phyloP scores from a whole-genome alignment of 2,113 vertebrate genomes.

The Xenopus borealis region DNA sequence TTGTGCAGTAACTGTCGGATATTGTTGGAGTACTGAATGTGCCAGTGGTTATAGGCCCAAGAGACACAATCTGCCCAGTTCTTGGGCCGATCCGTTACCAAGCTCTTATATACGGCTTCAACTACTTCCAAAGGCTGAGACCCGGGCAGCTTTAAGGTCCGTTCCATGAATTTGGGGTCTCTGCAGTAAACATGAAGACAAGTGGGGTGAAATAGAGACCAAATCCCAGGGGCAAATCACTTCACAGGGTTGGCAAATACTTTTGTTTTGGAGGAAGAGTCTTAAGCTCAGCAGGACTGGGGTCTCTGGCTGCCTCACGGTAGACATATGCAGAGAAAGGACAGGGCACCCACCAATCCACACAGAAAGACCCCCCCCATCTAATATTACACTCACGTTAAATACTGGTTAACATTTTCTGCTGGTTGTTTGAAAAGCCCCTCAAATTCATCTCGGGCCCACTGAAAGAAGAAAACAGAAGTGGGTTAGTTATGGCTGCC shows the following conservation, averaged over 20 bases:
- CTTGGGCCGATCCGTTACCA: conserved; percentile 79
- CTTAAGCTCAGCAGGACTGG: no score
- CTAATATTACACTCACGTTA: conserved; percentile 72
- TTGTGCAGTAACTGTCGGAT: conserved; percentile 92
- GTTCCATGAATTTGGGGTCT: conserved; percentile 87
- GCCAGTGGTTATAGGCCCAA: conserved; percentile 92
- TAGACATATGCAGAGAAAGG: no score
- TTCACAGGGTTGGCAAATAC: no score
- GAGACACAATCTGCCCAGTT: conserved; percentile 81
- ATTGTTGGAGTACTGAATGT: conserved; percentile 89
- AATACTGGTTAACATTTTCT: conserved; percentile 90
- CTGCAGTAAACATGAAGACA: conserved; percentile 53
- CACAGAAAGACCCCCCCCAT: no score
- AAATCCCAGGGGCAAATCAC: neutral
- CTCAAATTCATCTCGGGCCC: conserved; percentile 94
- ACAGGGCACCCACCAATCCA: neutral
- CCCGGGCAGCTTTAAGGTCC: conserved; percentile 84
- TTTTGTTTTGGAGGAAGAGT: no score
- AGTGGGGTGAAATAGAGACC: no score
- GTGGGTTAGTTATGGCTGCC: neutral
- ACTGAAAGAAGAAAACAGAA: conserved; percentile 63
- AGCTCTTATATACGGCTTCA: conserved; percentile 82
- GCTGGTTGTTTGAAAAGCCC: conserved; percentile 91
- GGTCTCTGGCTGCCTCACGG: no score
- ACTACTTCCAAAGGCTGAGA: conserved; percentile 87